Evolutionary conservation across 2,888 invertebrate species (phyloP).

Genomic region (Ditula angustiorana): DNA sequence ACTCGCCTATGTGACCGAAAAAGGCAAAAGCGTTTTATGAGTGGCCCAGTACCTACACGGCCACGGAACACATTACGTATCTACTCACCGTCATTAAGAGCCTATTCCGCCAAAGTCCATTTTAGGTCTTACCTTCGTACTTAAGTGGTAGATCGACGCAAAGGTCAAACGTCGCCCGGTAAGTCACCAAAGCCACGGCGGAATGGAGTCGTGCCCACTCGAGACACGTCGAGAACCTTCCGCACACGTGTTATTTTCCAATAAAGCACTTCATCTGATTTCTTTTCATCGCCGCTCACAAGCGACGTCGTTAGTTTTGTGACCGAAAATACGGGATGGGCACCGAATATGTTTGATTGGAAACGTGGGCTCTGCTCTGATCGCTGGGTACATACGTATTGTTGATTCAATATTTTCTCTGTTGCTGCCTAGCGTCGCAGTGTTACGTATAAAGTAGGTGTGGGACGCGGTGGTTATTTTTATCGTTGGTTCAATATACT

Average conservation of each 20-base stretch:
- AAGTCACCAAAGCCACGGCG: background rate
- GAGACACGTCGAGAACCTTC: background rate
- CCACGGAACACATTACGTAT: too few species aligned
- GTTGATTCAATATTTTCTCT: slow-evolving; percentile 4
- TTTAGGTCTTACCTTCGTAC: background rate
- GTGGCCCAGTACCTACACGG: too few species aligned
- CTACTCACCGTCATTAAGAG: too few species aligned
- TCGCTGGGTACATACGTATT: background rate
- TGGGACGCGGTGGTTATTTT: background rate
- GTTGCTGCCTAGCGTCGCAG: background rate
- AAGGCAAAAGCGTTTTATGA: too few species aligned
- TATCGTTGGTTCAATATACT: background rate
- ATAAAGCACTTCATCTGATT: slow-evolving; percentile 26
- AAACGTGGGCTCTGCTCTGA: background rate
- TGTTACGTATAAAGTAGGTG: background rate
- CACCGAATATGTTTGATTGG: slow-evolving; percentile 2
- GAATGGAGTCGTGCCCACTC: slow-evolving; percentile 10
- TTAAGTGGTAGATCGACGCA: background rate
- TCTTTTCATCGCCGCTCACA: slow-evolving; percentile 23
- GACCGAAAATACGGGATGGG: slow-evolving; percentile 4
- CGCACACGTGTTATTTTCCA: background rate
- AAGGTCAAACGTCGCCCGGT: background rate
- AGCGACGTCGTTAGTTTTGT: slow-evolving; percentile 27
- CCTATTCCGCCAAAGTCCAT: too few species aligned
- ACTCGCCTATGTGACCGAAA: too few species aligned